Evolutionary conservation across 92 coral and sea anemone genomes (phyloP).

Genomic region (Heliopora coerulea): DNA sequence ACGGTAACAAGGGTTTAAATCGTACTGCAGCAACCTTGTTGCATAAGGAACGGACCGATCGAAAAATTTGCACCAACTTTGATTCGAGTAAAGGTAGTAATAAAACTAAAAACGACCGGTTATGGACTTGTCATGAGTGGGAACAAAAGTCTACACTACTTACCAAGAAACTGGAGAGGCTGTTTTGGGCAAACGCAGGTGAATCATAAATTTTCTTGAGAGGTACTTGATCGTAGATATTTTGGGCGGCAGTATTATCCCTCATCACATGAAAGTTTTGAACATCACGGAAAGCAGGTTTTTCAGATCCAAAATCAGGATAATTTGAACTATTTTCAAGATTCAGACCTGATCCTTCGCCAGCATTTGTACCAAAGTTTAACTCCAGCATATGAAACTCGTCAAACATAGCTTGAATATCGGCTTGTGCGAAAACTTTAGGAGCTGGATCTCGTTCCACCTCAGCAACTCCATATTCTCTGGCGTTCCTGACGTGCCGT

Average conservation of each 20-base stretch:
- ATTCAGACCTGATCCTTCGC: neutral
- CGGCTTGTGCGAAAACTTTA: neutral
- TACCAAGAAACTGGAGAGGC: slow-evolving; percentile 5
- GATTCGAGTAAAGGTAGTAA: too few relatives aligned
- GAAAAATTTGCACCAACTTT: too few relatives aligned
- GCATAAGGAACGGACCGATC: too few relatives aligned
- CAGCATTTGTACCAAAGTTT: neutral
- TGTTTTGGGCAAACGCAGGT: neutral
- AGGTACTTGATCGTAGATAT: slow-evolving; percentile 8
- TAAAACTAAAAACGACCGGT: too few relatives aligned
- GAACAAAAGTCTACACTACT: too few relatives aligned
- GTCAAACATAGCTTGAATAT: slow-evolving; percentile 16
- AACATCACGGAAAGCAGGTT: neutral
- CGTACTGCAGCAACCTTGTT: too few relatives aligned
- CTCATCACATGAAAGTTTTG: slow-evolving; percentile 14
- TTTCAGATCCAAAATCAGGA: neutral
- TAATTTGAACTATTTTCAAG: neutral
- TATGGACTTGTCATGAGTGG: too few relatives aligned
- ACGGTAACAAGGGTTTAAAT: too few relatives aligned
- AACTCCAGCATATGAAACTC: slow-evolving; percentile 7
- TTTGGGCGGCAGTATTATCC: neutral
- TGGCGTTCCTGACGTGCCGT: neutral
- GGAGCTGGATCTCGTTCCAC: neutral
- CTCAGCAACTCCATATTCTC: neutral
- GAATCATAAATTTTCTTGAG: neutral